These are phyloP conservation scores for Diadegma fenestrale DNA, from an alignment of 2,888 invertebrate species.

Conservation along the genomic window DNA sequence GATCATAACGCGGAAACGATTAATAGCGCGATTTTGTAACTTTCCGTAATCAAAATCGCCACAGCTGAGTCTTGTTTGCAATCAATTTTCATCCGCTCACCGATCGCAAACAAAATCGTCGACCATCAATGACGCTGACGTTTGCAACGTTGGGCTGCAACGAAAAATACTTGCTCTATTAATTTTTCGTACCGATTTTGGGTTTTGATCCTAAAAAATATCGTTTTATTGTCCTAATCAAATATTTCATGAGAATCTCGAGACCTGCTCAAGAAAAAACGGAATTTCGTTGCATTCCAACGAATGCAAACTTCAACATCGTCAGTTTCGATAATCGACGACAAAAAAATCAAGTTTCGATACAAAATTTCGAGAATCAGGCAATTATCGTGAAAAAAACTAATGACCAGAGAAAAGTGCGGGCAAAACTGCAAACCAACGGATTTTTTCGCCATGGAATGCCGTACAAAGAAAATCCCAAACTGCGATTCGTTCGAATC, in stretches of 20 bases:
- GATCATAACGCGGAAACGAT: not conserved
- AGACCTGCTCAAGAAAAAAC: too few relatives aligned
- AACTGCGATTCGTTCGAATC: not conserved
- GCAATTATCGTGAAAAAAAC: not conserved
- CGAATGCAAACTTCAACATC: too few relatives aligned
- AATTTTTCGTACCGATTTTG: too few relatives aligned
- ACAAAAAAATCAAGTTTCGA: not conserved
- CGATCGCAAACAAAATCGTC: not conserved
- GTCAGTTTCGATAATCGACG: not conserved
- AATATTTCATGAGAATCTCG: too few relatives aligned
- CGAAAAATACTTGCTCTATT: too few relatives aligned
- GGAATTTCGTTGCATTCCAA: too few relatives aligned
- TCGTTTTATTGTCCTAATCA: too few relatives aligned
- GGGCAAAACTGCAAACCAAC: not conserved
- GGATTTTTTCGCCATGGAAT: constrained; percentile 9
- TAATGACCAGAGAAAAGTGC: not conserved
- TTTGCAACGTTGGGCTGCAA: too few relatives aligned
- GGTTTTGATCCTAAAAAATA: too few relatives aligned
- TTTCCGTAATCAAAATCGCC: not conserved
- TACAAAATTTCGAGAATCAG: not conserved
- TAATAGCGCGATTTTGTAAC: not conserved
- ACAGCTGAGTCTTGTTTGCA: not conserved
- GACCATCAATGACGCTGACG: too few relatives aligned
- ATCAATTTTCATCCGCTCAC: not conserved
- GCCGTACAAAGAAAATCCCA: constrained; percentile 3